Evolutionary conservation across 2,113 vertebrate genomes (phyloP).

Genomic region (Myrmophylax atrothorax): DNA sequence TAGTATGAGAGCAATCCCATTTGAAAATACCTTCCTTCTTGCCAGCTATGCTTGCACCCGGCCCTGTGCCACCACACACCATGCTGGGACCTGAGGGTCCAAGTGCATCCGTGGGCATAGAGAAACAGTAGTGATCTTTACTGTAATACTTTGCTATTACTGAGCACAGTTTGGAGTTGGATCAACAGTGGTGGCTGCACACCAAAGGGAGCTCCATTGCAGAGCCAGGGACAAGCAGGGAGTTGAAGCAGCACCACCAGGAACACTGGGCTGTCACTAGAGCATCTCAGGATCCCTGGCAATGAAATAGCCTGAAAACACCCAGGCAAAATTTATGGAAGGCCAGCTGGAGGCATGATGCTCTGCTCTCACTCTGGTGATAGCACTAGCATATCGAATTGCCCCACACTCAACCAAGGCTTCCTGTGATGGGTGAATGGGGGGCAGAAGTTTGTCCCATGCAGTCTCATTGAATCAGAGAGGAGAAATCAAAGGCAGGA

Average conservation of each 20-base stretch:
- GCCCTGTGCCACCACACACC: background rate
- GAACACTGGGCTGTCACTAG: background rate
- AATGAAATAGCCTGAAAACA: background rate
- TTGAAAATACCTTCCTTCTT: background rate
- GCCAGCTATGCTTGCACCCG: background rate
- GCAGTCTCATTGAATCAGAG: background rate
- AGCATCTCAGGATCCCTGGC: background rate
- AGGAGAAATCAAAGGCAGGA: background rate
- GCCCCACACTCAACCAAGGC: background rate
- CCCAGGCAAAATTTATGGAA: background rate
- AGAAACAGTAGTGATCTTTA: background rate
- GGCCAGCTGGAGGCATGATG: background rate
- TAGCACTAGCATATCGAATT: background rate
- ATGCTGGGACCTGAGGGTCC: background rate
- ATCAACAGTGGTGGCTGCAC: background rate
- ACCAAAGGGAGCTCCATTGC: background rate
- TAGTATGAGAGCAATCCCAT: background rate
- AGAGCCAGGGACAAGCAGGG: accelerated
- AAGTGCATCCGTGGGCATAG: background rate
- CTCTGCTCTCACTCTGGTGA: background rate
- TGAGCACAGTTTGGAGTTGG: background rate
- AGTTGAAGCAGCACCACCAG: background rate
- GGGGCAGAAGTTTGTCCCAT: background rate
- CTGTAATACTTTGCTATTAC: background rate
- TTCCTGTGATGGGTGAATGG: accelerated